phyloP scores from a whole-genome alignment of 2,888 invertebrate genomes.

The Caenorhabditis plicata region DNA sequence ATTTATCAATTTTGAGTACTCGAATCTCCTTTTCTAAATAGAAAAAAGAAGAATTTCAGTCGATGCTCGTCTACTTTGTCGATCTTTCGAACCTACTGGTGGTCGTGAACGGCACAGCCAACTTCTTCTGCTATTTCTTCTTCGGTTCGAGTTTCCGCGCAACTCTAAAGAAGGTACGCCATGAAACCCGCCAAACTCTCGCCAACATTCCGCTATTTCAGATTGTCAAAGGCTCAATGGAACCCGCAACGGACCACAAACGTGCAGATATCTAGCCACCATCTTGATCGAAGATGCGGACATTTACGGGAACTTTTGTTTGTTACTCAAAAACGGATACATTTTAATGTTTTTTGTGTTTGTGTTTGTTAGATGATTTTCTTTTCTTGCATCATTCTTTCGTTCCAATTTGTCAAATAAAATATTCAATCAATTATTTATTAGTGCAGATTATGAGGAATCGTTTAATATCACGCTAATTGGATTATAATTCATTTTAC shows the following conservation, averaged over 20 bases:
- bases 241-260: not conserved
- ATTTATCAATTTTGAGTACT: too few relatives aligned
- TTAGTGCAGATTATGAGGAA: too few relatives aligned
- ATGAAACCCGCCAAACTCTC: not conserved
- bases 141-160: conserved; percentile 59
- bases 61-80: conserved; percentile 60
- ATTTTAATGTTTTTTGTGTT: too few relatives aligned
- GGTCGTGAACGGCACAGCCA: conserved; percentile 63
- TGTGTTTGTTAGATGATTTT: too few relatives aligned
- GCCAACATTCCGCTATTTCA: conserved; percentile 1
- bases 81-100: conserved; percentile 63
- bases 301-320: too few relatives aligned
- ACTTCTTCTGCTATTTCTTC: conserved; percentile 63
- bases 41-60: conserved; percentile 13
- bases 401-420: too few relatives aligned
- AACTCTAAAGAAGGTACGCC: conserved; percentile 43
- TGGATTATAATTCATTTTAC: too few relatives aligned
- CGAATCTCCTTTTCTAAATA: not conserved
- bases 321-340: too few relatives aligned
- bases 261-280: not conserved
- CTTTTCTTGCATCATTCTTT: too few relatives aligned
- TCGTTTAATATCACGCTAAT: too few relatives aligned
- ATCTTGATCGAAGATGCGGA: not conserved
- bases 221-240: conserved; percentile 12
- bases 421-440: too few relatives aligned